A percentile compares a stretch with the other conserved stretches of the same genome.
phyloP scores from a whole-genome alignment of 2,113 vertebrate species.

The Oophaga pumilio region DNA sequence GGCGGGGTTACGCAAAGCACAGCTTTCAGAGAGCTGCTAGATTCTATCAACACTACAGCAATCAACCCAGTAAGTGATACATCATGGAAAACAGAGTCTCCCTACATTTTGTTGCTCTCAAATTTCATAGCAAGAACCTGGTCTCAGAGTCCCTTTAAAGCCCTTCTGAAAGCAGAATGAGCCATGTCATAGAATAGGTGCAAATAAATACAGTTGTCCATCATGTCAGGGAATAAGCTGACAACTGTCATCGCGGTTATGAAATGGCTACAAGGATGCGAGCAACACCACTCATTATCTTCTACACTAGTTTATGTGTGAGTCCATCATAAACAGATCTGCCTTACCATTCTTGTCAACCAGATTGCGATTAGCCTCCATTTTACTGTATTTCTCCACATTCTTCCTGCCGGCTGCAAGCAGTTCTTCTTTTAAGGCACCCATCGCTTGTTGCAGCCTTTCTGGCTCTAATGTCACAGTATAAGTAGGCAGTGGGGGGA shows the following conservation, averaged over 20 bases:
- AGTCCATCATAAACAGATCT: background rate
- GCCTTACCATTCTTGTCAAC: constrained; percentile 76
- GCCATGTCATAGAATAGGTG: background rate
- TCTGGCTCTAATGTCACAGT: constrained; percentile 78
- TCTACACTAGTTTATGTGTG: background rate
- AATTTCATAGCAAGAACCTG: no score
- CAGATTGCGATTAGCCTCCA: constrained; percentile 73
- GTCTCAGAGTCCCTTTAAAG: no score
- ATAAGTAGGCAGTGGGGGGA: constrained; percentile 76
- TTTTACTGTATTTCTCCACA: constrained; percentile 79
- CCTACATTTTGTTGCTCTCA: no score
- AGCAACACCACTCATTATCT: background rate
- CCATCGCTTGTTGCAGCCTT: constrained; percentile 74
- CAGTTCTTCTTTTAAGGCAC: constrained; percentile 75
- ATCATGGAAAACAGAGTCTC: no score
- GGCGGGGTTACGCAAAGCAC: no score
- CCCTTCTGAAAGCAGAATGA: background rate
- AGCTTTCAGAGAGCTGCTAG: no score
- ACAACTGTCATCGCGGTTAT: background rate
- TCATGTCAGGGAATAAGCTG: background rate
- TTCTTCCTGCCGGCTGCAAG: constrained; percentile 77
- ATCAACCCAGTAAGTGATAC: no score
- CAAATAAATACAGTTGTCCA: background rate
- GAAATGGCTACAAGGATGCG: background rate
- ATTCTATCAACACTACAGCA: no score